phyloP scores from a whole-genome alignment of 2,888 invertebrate genomes.

The Clostera curtula region DNA sequence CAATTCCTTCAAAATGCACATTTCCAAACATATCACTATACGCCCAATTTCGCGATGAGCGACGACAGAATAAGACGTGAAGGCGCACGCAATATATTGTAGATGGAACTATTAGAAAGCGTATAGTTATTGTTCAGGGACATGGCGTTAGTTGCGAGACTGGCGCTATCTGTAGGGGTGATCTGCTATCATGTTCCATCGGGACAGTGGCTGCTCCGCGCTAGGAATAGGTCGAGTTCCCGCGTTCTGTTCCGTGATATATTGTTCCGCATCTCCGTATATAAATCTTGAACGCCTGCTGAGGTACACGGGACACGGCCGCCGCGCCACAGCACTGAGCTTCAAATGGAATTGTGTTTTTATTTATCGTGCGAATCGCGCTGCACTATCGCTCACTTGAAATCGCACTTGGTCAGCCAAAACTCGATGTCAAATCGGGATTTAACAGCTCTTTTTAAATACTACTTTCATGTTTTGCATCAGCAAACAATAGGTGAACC shows the following conservation, averaged over 20 bases:
- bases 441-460: conserved; percentile 40
- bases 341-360: conserved; percentile 75
- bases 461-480: conserved; percentile 35
- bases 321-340: conserved; percentile 61
- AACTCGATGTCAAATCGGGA: conserved; percentile 51
- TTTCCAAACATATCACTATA: too few species aligned
- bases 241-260: conserved; percentile 70
- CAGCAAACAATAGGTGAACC: conserved; percentile 20
- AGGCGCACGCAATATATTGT: conserved; percentile 17
- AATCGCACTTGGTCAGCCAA: conserved; percentile 70
- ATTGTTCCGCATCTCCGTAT: conserved; percentile 70
- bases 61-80: conserved; percentile 15
- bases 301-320: conserved; percentile 71
- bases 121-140: conserved; percentile 33
- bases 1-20: too few species aligned
- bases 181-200: conserved; percentile 65
- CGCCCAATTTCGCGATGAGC: conserved; percentile 26
- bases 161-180: conserved; percentile 48
- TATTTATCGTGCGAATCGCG: conserved; percentile 73
- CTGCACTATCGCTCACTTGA: conserved; percentile 67
- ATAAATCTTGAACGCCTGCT: conserved; percentile 75
- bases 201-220: conserved; percentile 62
- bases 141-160: conserved; percentile 41
- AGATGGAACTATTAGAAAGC: conserved; percentile 28
- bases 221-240: conserved; percentile 72